Percentiles rank a stretch among this genome's conserved stretches.
Conservation (phyloP, 2,113 vertebrate genomes). For the Sinocyclocheilus anophthalmus region DNA sequence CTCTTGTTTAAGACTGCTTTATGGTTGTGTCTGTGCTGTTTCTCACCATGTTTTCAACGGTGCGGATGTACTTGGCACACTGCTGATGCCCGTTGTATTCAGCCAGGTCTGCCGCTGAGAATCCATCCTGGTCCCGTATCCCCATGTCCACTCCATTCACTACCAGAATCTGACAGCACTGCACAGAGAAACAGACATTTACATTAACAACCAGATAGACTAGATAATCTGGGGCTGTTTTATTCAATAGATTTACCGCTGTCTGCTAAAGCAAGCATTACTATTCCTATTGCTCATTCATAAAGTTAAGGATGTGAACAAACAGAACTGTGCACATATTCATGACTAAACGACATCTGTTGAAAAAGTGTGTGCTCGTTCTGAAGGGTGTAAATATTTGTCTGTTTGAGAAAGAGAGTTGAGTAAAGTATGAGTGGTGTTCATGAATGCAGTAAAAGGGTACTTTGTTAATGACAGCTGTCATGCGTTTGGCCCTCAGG, state of each 20-base stretch:
- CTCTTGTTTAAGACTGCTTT: neutral
- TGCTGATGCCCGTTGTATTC: slow-evolving; percentile 91
- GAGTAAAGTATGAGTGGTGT: neutral
- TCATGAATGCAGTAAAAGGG: slow-evolving; percentile 7
- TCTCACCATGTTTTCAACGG: slow-evolving; percentile 93
- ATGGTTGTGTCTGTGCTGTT: neutral
- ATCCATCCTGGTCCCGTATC: slow-evolving; percentile 87
- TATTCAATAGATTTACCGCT: neutral
- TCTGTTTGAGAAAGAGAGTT: neutral
- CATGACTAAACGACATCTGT: neutral
- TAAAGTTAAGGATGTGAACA: neutral
- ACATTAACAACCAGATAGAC: neutral
- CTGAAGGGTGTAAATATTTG: neutral
- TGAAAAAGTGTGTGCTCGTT: neutral
- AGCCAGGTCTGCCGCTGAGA: slow-evolving; percentile 89
- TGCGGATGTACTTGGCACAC: slow-evolving; percentile 94
- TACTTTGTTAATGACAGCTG: slow-evolving; percentile 38
- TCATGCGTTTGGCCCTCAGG: slow-evolving; percentile 36
- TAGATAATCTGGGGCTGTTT: neutral
- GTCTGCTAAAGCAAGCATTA: neutral
- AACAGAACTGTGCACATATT: neutral
- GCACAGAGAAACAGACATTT: neutral
- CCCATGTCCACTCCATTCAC: slow-evolving; percentile 92
- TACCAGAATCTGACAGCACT: slow-evolving; percentile 98
- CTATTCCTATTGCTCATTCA: neutral